Percentiles rank a stretch among this genome's conserved stretches.
phyloP scores from a whole-genome alignment of 2,113 vertebrate genomes.

The Strigops habroptila region DNA sequence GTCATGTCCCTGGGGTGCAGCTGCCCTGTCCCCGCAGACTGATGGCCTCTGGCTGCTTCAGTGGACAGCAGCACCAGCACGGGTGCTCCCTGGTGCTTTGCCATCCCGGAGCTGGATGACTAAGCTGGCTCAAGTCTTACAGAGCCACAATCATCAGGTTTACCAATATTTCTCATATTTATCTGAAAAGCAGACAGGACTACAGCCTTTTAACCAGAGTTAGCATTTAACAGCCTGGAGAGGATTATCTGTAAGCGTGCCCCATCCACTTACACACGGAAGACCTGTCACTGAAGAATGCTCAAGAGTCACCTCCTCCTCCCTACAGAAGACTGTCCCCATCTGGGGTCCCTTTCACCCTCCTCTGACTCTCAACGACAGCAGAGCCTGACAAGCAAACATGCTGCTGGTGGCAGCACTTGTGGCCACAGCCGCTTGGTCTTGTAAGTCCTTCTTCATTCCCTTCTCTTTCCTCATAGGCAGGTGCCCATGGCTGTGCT shows the following conservation, averaged over 20 bases:
- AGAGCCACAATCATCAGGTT: not conserved
- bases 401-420: not conserved
- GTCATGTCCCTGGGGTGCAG: fast-evolving
- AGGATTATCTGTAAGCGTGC: not conserved
- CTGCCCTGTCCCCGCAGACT: fast-evolving
- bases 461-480: not conserved
- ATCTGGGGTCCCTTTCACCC: not conserved
- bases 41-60: not conserved
- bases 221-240: not conserved
- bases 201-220: not conserved
- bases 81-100: fast-evolving
- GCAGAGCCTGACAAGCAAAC: not conserved
- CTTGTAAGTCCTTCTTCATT: not conserved
- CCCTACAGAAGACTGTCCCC: not conserved
- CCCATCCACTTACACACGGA: not conserved
- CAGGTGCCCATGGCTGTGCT: too few relatives aligned
- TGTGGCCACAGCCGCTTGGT: not conserved
- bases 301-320: not conserved
- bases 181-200: not conserved
- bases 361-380: not conserved
- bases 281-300: fast-evolving
- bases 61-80: not conserved
- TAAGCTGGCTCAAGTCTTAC: not conserved
- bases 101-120: not conserved
- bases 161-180: not conserved